These are phyloP conservation scores for Bemisia tabaci DNA, from an alignment of 1,140 invertebrate species.

Conservation along the genomic window DNA sequence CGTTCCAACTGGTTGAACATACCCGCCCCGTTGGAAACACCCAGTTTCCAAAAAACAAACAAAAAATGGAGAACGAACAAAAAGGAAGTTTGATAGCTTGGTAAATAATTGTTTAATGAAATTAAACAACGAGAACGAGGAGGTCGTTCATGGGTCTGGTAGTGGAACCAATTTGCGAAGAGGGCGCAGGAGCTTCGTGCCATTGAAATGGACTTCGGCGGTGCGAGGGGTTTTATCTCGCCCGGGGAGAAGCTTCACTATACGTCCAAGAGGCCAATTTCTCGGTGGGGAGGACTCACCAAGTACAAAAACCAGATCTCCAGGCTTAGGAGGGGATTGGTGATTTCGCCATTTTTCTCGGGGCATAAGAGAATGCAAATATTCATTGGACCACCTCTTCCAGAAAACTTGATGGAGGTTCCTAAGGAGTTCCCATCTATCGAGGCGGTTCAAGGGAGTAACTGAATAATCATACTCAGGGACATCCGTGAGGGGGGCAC, in stretches of 20 bases:
- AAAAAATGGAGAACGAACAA: too few relatives aligned
- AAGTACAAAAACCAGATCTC: constrained; percentile 5
- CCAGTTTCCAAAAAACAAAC: too few relatives aligned
- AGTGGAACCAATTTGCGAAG: too few relatives aligned
- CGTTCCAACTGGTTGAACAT: too few relatives aligned
- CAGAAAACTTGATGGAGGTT: too few relatives aligned
- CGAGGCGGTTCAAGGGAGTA: not conserved
- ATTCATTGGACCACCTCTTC: constrained; percentile 27
- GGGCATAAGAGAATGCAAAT: constrained; percentile 22
- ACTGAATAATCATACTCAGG: constrained; percentile 23
- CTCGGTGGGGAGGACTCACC: not conserved
- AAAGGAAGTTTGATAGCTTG: too few relatives aligned
- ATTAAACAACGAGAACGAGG: too few relatives aligned
- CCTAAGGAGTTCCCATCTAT: constrained; percentile 19
- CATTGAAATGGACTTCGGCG: constrained; percentile 18
- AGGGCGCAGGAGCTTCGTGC: not conserved
- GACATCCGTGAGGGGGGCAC: constrained; percentile 23
- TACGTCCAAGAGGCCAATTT: constrained; percentile 24
- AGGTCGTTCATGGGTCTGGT: too few relatives aligned
- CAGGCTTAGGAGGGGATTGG: not conserved
- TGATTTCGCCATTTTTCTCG: constrained; percentile 20
- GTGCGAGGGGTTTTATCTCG: constrained; percentile 20
- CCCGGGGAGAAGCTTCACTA: constrained; percentile 19
- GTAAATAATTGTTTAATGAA: too few relatives aligned
- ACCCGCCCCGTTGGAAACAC: too few relatives aligned